Evolutionary conservation across 2,113 vertebrate species (phyloP).

Genomic region (Vicugna pacos): DNA sequence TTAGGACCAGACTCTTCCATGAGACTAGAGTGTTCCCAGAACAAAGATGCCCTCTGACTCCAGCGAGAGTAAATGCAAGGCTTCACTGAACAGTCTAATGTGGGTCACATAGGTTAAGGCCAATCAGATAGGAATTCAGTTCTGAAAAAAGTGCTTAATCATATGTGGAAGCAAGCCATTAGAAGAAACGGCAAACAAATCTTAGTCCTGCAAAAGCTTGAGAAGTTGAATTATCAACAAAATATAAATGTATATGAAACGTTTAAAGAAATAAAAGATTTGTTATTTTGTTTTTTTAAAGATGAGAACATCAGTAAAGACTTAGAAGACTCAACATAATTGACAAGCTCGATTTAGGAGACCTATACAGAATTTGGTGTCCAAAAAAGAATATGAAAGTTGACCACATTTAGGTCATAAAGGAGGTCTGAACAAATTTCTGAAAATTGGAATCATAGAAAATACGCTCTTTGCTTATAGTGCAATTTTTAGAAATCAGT

Average conservation of each 20-base stretch:
- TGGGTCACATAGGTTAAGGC: not conserved
- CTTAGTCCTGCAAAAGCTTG: not conserved
- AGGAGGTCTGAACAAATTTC: not conserved
- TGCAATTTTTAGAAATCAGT: not conserved
- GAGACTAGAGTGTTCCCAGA: not conserved
- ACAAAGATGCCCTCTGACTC: not conserved
- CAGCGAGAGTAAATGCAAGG: not conserved
- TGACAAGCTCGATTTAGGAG: not conserved
- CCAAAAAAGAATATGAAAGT: not conserved
- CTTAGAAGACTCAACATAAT: not conserved
- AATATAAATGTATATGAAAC: not conserved
- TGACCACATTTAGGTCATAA: not conserved
- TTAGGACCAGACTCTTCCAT: not conserved
- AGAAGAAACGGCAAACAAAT: not conserved
- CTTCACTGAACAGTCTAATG: not conserved
- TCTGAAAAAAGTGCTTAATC: not conserved
- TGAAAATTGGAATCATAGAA: not conserved
- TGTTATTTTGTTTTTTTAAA: not conserved
- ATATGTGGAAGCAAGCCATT: not conserved
- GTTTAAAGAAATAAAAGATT: not conserved
- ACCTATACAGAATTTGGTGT: not conserved
- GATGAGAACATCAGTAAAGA: not conserved
- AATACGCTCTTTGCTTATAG: not conserved
- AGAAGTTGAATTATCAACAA: not conserved
- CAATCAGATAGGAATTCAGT: not conserved